Base-by-base conservation (phyloP, 1,140 invertebrate genomes). In the Drosophila simulans region DNA sequence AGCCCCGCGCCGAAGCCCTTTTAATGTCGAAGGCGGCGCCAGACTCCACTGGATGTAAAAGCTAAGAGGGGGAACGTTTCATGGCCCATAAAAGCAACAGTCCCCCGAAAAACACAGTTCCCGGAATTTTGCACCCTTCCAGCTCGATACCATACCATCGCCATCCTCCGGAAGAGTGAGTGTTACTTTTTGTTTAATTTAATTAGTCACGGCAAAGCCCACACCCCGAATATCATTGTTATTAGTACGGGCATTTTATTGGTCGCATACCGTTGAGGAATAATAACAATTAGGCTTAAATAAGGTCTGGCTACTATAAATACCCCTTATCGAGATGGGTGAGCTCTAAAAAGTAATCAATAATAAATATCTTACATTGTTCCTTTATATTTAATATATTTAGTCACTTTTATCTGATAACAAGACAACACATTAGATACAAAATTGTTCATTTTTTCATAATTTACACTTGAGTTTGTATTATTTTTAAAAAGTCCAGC, bases 101-200 rank as follows among this genome's bases (percentile, higher is more conserved):
- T 34, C 43, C 42, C 63, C 52, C 22, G 31, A 31, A 31, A 46
- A 43, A 60, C 52, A 42, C 53, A 13, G 40, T 51, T 64, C 60
- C 59, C 59, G 55, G 59, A 25, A 5, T 15, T 17, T 34, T 17
- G 27, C 17, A 11, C 34, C 46, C 51, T 39, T 59, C 34, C 54
- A 62, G 49, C 22, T 55, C 17, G 46, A 31, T 31, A 66, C 10
- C 49, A 22, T 20, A 15, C 42, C 42, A 43, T 43, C 42, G 55
- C n/a, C 52, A 72, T 22, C 37, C 53, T 62, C 62, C 25, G 54
- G 59, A 59, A 25, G 59, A 66, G 81, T 70, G 52, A 43, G 83
- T 78, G 77, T 88, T 84, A 83, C 76, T 77, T 88, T 80, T 88
- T 83, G 68, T 89, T 83, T 80, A 73, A 83, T 83, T 89, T 84